These are phyloP conservation scores for Colletes latitarsis DNA, from an alignment of 1,140 invertebrate genomes.

Conservation along the genomic window DNA sequence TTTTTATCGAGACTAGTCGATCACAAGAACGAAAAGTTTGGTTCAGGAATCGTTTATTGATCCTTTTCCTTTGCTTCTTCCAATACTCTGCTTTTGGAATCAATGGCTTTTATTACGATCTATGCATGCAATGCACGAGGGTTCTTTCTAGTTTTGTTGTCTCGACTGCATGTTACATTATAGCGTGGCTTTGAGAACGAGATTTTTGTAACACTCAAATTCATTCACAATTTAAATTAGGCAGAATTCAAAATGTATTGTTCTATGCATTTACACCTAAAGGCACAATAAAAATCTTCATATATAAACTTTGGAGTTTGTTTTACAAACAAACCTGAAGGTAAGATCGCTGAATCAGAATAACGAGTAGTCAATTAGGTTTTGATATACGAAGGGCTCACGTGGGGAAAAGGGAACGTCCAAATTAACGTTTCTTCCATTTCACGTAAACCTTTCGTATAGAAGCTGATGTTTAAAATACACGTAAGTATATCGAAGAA, in stretches of 20 bases:
- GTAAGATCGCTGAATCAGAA: neutral
- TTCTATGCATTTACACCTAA: neutral
- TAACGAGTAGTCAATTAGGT: no score
- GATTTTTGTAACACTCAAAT: no score
- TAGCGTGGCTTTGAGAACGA: neutral
- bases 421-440: no score
- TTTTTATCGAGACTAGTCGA: neutral
- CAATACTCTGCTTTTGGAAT: neutral
- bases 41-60: no score
- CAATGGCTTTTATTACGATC: neutral
- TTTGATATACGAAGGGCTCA: no score
- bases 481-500: neutral
- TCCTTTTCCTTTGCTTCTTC: neutral
- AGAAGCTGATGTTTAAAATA: no score
- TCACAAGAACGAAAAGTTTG: no score
- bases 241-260: no score
- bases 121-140: neutral
- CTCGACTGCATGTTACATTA: neutral
- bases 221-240: neutral
- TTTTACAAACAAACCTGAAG: neutral
- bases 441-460: no score
- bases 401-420: no score
- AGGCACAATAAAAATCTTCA: neutral
- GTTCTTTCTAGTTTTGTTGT: neutral
- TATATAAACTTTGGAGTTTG: neutral